phyloP scores from a whole-genome alignment of 2,888 invertebrate species.

The Nasonovia ribisnigri region DNA sequence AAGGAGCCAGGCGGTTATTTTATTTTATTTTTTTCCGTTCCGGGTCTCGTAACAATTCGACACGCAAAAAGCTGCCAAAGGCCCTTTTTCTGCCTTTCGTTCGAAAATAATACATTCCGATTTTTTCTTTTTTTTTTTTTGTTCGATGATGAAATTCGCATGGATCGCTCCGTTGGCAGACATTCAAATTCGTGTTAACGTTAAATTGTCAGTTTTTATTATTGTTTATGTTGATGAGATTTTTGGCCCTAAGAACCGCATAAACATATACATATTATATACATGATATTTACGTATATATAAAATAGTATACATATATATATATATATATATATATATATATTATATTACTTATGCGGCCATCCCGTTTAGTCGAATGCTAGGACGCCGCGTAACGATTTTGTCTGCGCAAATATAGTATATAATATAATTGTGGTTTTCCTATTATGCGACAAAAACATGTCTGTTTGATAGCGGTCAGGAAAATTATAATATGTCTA shows the following conservation, averaged over 20 bases:
- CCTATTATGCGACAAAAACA: conserved; percentile 57
- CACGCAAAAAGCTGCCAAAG: conserved; percentile 61
- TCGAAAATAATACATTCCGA: conserved; percentile 61
- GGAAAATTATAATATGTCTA: not conserved
- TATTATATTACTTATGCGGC: not conserved
- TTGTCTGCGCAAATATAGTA: conserved; percentile 7
- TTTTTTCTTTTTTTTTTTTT: conserved; percentile 45
- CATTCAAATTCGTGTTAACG: conserved; percentile 61
- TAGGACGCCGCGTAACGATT: not conserved
- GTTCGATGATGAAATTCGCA: conserved; percentile 56
- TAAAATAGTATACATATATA: too few relatives aligned
- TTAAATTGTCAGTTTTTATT: conserved; percentile 62
- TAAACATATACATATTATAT: not conserved
- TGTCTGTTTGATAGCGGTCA: conserved; percentile 24
- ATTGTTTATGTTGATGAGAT: conserved; percentile 63
- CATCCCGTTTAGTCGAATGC: not conserved
- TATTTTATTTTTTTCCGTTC: conserved; percentile 39
- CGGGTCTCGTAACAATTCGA: conserved; percentile 62
- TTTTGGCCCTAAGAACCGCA: conserved; percentile 37
- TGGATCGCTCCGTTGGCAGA: conserved; percentile 55
- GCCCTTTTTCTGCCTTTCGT: conserved; percentile 53
- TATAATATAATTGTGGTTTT: conserved; percentile 27
- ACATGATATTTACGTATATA: too few relatives aligned
- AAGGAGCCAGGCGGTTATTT: conserved; percentile 59
- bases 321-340: not conserved